Conservation (phyloP, 2,888 invertebrate genomes). For the Gastrophysa polygoni region DNA sequence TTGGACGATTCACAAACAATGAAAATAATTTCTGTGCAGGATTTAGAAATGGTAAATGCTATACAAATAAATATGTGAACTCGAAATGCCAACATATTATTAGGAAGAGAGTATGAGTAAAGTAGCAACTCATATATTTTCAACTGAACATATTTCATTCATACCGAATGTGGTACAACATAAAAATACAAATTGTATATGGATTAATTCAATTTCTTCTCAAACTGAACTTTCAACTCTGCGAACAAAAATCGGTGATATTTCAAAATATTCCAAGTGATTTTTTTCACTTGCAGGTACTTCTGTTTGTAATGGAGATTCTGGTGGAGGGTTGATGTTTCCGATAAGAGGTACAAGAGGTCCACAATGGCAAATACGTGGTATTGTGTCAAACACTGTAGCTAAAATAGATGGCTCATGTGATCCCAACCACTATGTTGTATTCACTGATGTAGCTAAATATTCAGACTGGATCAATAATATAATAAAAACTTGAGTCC, state of each 20-base stretch:
- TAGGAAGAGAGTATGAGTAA: too few species aligned
- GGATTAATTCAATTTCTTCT: too few species aligned
- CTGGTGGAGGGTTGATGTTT: slow-evolving; percentile 57
- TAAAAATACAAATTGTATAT: too few species aligned
- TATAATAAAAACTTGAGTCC: background rate
- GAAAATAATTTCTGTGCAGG: slow-evolving; percentile 63
- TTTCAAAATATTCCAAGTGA: too few species aligned
- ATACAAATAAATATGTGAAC: too few species aligned
- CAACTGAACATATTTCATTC: too few species aligned
- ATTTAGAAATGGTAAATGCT: slow-evolving; percentile 54
- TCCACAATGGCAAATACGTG: slow-evolving; percentile 53
- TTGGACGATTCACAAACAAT: slow-evolving; percentile 62
- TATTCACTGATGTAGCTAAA: slow-evolving; percentile 67
- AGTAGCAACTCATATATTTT: too few species aligned
- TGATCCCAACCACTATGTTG: slow-evolving; percentile 66
- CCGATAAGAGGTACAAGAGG: slow-evolving; percentile 43
- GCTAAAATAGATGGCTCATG: slow-evolving; percentile 64
- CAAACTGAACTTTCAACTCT: too few species aligned
- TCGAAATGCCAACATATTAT: too few species aligned
- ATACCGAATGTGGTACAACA: too few species aligned
- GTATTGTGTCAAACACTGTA: slow-evolving; percentile 65
- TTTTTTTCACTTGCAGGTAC: slow-evolving; percentile 42
- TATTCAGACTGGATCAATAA: slow-evolving; percentile 50
- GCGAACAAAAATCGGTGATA: too few species aligned
- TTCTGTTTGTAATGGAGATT: slow-evolving; percentile 63